Evolutionary conservation across 2,797 vertebrate genomes (phyloP).

Genomic region (Dallia pectoralis): DNA sequence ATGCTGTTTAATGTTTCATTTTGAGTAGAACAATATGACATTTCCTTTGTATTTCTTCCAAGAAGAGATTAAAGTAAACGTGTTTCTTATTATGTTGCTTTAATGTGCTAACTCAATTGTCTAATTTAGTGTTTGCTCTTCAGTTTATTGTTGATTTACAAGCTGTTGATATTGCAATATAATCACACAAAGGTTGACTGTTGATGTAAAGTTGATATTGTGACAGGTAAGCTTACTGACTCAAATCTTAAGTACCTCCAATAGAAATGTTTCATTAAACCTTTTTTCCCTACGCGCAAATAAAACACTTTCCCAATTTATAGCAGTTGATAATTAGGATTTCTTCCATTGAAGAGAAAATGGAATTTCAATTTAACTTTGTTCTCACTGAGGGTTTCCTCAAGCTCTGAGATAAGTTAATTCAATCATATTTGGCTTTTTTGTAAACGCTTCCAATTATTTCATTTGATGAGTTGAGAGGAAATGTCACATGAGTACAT

Average conservation of each 20-base stretch:
- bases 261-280: constrained; percentile 39
- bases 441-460: constrained; percentile 58
- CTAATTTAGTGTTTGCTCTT: neutral
- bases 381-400: constrained; percentile 30
- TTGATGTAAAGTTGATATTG: constrained; percentile 51
- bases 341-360: constrained; percentile 32
- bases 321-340: neutral
- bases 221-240: constrained; percentile 61
- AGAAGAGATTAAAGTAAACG: too few species aligned
- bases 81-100: neutral
- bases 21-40: too few species aligned
- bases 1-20: too few species aligned
- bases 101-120: neutral
- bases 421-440: constrained; percentile 65
- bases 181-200: neutral
- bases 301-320: constrained; percentile 16
- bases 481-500: constrained; percentile 74
- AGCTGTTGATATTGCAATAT: neutral
- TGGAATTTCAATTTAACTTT: constrained; percentile 33
- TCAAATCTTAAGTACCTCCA: constrained; percentile 46
- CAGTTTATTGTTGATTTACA: neutral
- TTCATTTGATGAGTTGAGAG: constrained; percentile 43
- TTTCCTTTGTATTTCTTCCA: too few species aligned
- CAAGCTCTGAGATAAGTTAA: constrained; percentile 55
- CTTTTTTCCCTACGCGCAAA: constrained; percentile 33